Conservation (phyloP, 2,113 vertebrate species). For the Alethe diademata region DNA sequence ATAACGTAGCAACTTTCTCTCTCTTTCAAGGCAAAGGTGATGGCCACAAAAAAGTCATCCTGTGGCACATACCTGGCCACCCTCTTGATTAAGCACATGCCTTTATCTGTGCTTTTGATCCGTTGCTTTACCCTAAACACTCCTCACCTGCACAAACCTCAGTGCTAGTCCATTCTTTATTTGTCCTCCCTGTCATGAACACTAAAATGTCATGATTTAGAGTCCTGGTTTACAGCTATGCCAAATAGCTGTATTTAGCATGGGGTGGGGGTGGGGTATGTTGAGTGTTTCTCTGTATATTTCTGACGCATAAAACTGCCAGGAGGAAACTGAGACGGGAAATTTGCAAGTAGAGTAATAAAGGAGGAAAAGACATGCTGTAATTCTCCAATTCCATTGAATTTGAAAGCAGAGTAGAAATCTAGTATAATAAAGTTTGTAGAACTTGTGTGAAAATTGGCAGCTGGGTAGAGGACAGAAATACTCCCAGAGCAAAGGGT, state of each 20-base stretch:
- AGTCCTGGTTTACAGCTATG: background rate
- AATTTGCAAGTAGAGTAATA: background rate
- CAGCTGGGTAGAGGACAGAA: background rate
- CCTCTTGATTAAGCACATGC: fast-evolving
- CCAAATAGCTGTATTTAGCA: background rate
- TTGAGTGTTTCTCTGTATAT: background rate
- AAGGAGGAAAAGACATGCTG: background rate
- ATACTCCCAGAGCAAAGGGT: background rate
- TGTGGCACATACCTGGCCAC: background rate
- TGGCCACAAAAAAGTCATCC: background rate
- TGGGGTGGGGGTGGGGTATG: fast-evolving
- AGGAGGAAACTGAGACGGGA: background rate
- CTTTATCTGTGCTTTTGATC: background rate
- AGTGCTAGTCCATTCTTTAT: background rate
- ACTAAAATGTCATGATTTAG: background rate
- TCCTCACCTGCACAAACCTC: background rate
- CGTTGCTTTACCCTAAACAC: background rate
- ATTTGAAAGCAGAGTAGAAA: background rate
- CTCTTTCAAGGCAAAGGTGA: background rate
- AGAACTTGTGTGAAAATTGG: background rate
- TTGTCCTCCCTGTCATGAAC: background rate
- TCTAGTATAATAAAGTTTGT: background rate
- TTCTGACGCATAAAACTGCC: background rate
- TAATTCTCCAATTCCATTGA: background rate
- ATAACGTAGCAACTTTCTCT: background rate